These are phyloP conservation scores for Sebastes oblongus DNA, from an alignment of 2,797 vertebrate genomes.

Conservation along the genomic window DNA sequence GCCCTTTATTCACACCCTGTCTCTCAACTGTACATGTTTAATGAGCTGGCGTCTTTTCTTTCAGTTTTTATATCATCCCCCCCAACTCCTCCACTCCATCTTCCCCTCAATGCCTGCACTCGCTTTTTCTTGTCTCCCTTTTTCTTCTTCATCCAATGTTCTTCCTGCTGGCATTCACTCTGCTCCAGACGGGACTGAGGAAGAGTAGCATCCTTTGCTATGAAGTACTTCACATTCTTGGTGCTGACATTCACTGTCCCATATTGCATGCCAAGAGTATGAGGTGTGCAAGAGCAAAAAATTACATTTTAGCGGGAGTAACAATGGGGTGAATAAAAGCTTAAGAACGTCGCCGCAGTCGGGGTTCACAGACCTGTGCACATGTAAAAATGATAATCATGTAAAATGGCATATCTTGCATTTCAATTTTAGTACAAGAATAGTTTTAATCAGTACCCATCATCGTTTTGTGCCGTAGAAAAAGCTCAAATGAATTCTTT, in stretches of 20 bases:
- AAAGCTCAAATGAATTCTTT: constrained; percentile 62
- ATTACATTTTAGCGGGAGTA: constrained; percentile 30
- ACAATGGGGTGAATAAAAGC: constrained; percentile 67
- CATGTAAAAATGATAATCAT: constrained; percentile 47
- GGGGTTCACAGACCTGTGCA: constrained; percentile 19
- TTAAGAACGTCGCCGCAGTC: constrained; percentile 33
- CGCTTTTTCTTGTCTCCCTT: constrained; percentile 35
- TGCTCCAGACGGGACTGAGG: constrained; percentile 53
- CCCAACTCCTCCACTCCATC: constrained; percentile 27
- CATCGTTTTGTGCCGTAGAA: constrained; percentile 51
- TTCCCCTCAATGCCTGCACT: constrained; percentile 48
- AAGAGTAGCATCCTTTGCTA: constrained; percentile 46
- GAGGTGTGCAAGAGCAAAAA: constrained; percentile 51
- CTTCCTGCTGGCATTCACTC: constrained; percentile 55
- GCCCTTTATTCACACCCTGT: constrained; percentile 41
- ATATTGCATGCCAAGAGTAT: constrained; percentile 55
- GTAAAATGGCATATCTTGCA: constrained; percentile 66
- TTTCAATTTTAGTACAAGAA: constrained; percentile 74
- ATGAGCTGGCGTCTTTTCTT: constrained; percentile 72
- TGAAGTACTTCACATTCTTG: constrained; percentile 53
- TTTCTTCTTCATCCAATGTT: constrained; percentile 52
- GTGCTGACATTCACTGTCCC: constrained; percentile 53
- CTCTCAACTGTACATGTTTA: constrained; percentile 67
- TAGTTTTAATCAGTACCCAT: constrained; percentile 67
- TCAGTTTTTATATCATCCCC: constrained; percentile 27